phyloP scores from a whole-genome alignment of 1,140 invertebrate genomes.

The Augochlora pura region DNA sequence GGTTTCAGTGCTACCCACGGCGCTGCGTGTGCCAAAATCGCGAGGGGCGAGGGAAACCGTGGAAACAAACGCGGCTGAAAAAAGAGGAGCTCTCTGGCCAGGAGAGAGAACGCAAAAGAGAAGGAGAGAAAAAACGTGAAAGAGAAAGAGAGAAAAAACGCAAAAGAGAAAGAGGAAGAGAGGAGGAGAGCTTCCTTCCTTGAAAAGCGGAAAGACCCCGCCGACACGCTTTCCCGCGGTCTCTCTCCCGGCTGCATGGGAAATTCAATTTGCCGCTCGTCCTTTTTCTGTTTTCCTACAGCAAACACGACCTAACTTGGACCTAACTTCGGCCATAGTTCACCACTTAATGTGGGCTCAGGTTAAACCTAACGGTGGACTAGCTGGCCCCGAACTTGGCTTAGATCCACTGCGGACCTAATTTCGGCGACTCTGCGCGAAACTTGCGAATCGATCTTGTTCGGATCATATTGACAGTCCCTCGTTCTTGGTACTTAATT shows the following conservation, averaged over 20 bases:
- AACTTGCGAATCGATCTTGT: no score
- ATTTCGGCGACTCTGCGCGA: no score
- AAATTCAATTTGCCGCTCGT: slow-evolving; percentile 67
- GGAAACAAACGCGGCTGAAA: background rate
- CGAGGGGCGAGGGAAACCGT: background rate
- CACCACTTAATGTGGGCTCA: no score
- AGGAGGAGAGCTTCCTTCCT: background rate
- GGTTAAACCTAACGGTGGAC: no score
- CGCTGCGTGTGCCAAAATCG: slow-evolving; percentile 8
- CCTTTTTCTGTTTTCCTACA: slow-evolving; percentile 25
- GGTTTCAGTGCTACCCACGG: background rate
- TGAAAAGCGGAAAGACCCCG: background rate
- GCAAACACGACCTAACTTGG: no score
- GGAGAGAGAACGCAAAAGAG: background rate
- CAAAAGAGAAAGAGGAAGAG: background rate
- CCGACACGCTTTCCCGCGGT: background rate
- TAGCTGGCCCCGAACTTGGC: no score
- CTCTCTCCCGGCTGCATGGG: slow-evolving; percentile 45
- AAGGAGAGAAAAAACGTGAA: no score
- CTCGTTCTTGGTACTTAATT: no score
- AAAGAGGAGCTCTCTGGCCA: background rate
- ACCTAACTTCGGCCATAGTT: no score
- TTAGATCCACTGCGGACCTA: no score
- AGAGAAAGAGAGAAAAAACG: background rate
- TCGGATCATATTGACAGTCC: no score